A percentile compares a stretch with the other conserved stretches of the same genome.
Evolutionary conservation across 2,888 invertebrate species (phyloP).

Genomic region (Acrocera orbiculus): DNA sequence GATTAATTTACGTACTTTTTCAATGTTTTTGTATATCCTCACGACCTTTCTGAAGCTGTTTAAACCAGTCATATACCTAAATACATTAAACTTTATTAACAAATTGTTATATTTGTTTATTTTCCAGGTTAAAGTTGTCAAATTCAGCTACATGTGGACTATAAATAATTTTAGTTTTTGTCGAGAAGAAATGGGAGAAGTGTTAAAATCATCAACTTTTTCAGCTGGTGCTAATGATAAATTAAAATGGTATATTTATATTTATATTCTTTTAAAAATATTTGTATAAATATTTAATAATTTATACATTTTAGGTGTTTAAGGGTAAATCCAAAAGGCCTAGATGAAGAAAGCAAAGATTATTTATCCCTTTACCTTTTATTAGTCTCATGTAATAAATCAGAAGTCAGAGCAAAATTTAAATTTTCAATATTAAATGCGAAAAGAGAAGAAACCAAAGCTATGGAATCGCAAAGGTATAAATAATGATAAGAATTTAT

Average conservation of each 20-base stretch:
- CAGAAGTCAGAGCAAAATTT: constrained; percentile 99
- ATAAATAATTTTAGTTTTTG: constrained; percentile 99
- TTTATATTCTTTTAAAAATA: constrained; percentile 6
- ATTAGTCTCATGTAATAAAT: constrained; percentile 99
- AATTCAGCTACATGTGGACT: constrained; percentile 99
- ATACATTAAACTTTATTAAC: too few relatives aligned
- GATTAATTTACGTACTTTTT: too few relatives aligned
- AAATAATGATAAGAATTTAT: too few relatives aligned
- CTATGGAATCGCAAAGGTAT: constrained; percentile 76
- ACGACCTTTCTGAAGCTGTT: too few relatives aligned
- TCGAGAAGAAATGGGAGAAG: constrained; percentile 99
- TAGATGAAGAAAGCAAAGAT: constrained; percentile 99
- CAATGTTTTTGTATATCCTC: too few relatives aligned
- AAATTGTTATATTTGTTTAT: constrained; percentile 4
- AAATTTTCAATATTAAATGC: constrained; percentile 99
- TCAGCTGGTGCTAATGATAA: constrained; percentile 99
- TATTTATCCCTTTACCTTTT: constrained; percentile 96
- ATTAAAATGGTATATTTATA: constrained; percentile 72
- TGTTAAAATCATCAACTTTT: constrained; percentile 98
- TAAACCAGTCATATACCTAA: too few relatives aligned
- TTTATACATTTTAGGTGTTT: constrained; percentile 53
- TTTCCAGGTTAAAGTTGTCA: constrained; percentile 96
- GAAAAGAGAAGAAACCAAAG: constrained; percentile 99
- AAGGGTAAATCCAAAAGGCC: constrained; percentile 97
- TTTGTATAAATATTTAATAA: background rate